phyloP scores from a whole-genome alignment of 2,113 vertebrate species.

The Pachypanchax playfairii region DNA sequence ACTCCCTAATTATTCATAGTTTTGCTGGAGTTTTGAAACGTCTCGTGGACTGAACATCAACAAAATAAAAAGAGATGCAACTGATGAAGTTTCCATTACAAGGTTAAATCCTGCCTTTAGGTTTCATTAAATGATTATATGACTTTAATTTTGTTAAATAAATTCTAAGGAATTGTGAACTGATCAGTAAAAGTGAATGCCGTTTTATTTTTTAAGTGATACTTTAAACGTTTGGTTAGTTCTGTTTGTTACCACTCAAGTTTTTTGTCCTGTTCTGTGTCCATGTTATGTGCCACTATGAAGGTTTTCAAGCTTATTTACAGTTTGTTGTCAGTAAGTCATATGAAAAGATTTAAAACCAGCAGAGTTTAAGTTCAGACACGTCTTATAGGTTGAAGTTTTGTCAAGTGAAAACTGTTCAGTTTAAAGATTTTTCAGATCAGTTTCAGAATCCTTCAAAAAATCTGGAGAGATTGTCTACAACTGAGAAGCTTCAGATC shows the following conservation, averaged over 20 bases:
- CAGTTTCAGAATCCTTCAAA: no score
- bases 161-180: slow-evolving; percentile 26
- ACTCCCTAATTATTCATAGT: background rate
- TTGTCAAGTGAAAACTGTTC: background rate
- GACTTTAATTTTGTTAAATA: slow-evolving; percentile 30
- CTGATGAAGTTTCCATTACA: slow-evolving; percentile 7
- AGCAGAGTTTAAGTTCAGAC: background rate
- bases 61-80: slow-evolving; percentile 7
- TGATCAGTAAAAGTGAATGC: slow-evolving; percentile 15
- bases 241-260: no score
- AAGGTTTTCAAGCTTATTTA: no score
- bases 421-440: no score
- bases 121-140: slow-evolving; percentile 19
- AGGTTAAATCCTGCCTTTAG: background rate
- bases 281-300: slow-evolving; percentile 3
- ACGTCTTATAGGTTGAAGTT: no score
- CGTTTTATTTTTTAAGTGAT: slow-evolving; percentile 19
- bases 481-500: no score
- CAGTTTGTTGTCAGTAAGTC: slow-evolving; percentile 7
- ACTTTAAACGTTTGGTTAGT: slow-evolving; percentile 31
- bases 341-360: slow-evolving; percentile 14
- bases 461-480: no score
- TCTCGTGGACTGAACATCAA: slow-evolving; percentile 8
- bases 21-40: slow-evolving; percentile 5
- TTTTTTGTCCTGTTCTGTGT: slow-evolving; percentile 8